These are phyloP conservation scores for Trichonephila clavata DNA, from an alignment of 1,140 invertebrate species.

Conservation along the genomic window DNA sequence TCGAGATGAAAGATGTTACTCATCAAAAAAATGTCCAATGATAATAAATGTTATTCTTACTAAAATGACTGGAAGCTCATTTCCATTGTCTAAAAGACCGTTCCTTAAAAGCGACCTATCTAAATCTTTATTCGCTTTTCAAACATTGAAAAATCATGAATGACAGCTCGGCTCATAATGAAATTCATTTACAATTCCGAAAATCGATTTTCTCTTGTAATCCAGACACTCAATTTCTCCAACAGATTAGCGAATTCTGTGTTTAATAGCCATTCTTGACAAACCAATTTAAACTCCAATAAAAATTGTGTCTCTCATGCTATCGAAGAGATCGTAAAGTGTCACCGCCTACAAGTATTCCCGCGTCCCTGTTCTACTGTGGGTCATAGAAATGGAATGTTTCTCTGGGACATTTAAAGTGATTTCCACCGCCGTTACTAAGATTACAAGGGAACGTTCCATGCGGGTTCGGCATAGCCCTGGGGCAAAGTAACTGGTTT, in stretches of 20 bases:
- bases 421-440: constrained; percentile 8
- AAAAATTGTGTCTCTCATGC: not conserved
- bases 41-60: too few species aligned
- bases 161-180: not conserved
- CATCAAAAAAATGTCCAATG: too few species aligned
- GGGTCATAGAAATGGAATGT: not conserved
- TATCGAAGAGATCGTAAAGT: not conserved
- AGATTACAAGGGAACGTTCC: not conserved
- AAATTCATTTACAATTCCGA: not conserved
- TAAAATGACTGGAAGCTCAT: too few species aligned
- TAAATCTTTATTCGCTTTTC: too few species aligned
- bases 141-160: not conserved
- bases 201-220: not conserved
- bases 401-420: constrained; percentile 19
- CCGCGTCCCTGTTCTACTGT: not conserved
- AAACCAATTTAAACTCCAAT: constrained; percentile 34
- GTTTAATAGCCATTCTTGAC: constrained; percentile 29
- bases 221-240: not conserved
- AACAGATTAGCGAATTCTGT: not conserved
- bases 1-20: too few species aligned
- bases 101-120: too few species aligned
- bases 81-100: too few species aligned
- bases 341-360: not conserved
- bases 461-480: not conserved
- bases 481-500: not conserved